phyloP scores from a whole-genome alignment of 2,797 vertebrate species.

The Lateolabrax maculatus region DNA sequence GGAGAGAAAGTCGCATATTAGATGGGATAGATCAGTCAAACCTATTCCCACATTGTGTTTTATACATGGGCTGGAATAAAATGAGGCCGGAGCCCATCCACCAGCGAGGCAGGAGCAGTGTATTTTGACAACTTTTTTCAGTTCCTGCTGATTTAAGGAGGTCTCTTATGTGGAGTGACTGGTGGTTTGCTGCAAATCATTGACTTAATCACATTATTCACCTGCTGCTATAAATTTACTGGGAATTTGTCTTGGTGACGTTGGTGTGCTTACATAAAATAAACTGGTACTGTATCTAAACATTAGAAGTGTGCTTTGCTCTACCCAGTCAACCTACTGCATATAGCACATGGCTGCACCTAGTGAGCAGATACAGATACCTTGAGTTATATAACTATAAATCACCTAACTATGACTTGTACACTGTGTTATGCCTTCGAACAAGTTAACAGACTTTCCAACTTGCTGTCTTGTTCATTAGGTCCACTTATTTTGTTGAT shows the following conservation, averaged over 20 bases:
- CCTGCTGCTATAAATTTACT: slow-evolving; percentile 35
- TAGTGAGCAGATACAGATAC: no score
- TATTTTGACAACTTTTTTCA: slow-evolving; percentile 52
- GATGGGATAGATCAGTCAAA: slow-evolving; percentile 95
- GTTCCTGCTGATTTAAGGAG: slow-evolving; percentile 64
- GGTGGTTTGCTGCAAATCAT: slow-evolving; percentile 55
- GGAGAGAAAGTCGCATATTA: slow-evolving; percentile 87
- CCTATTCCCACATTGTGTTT: slow-evolving; percentile 95
- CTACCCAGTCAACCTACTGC: not conserved
- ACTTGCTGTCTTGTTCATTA: not conserved
- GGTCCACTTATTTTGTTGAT: not conserved
- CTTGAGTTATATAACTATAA: no score
- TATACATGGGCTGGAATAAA: slow-evolving; percentile 91
- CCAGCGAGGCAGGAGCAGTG: slow-evolving; percentile 30
- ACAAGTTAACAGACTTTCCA: no score
- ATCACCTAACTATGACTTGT: no score
- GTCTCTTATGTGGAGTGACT: slow-evolving; percentile 37
- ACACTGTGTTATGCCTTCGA: no score
- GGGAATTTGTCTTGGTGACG: slow-evolving; percentile 18
- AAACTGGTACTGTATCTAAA: not conserved
- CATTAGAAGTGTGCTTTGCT: not conserved
- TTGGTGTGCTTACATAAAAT: slow-evolving; percentile 14
- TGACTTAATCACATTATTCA: slow-evolving; percentile 66
- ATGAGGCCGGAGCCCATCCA: slow-evolving; percentile 67
- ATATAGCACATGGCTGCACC: not conserved